These are phyloP conservation scores for Scaptodrosophila latifasciaeformis DNA, from an alignment of 2,888 invertebrate species.

Conservation along the genomic window DNA sequence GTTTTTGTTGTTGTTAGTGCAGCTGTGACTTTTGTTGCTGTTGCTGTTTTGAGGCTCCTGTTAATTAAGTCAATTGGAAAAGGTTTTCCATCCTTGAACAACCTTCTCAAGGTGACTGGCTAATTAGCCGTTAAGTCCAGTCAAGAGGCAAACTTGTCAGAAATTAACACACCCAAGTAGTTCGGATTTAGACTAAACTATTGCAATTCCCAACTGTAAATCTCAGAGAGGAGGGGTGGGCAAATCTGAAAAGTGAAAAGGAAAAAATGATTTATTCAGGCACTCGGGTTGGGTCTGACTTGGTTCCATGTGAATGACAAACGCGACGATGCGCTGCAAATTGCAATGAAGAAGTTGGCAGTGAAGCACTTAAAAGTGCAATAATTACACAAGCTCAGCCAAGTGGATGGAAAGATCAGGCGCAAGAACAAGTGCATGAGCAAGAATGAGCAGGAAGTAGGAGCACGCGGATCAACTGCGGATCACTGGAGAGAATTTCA, in stretches of 20 bases:
- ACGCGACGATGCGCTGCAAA: slow-evolving; percentile 54
- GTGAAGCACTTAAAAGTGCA: slow-evolving; percentile 64
- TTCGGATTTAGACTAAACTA: too few species aligned
- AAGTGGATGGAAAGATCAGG: slow-evolving; percentile 5
- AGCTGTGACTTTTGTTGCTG: too few species aligned
- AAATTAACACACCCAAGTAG: neutral
- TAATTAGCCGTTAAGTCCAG: slow-evolving; percentile 37
- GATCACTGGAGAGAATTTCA: slow-evolving; percentile 1
- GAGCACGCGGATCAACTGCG: slow-evolving; percentile 42
- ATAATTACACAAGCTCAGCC: slow-evolving; percentile 47
- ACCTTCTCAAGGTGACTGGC: slow-evolving; percentile 5
- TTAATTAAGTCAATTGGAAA: too few species aligned
- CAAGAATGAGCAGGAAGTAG: slow-evolving; percentile 47
- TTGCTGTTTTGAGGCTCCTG: too few species aligned
- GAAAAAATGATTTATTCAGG: slow-evolving; percentile 64
- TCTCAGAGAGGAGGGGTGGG: too few species aligned
- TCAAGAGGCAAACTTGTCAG: neutral
- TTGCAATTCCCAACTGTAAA: too few species aligned
- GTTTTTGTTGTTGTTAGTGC: too few species aligned
- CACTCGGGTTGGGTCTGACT: slow-evolving; percentile 50
- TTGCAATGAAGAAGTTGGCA: slow-evolving; percentile 43
- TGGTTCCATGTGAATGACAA: slow-evolving; percentile 69
- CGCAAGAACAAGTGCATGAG: neutral
- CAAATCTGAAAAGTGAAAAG: neutral
- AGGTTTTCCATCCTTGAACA: too few species aligned